Percentiles rank a stretch among this genome's conserved stretches.
phyloP scores from a whole-genome alignment of 1,140 invertebrate species.

The Drosophila asahinai region DNA sequence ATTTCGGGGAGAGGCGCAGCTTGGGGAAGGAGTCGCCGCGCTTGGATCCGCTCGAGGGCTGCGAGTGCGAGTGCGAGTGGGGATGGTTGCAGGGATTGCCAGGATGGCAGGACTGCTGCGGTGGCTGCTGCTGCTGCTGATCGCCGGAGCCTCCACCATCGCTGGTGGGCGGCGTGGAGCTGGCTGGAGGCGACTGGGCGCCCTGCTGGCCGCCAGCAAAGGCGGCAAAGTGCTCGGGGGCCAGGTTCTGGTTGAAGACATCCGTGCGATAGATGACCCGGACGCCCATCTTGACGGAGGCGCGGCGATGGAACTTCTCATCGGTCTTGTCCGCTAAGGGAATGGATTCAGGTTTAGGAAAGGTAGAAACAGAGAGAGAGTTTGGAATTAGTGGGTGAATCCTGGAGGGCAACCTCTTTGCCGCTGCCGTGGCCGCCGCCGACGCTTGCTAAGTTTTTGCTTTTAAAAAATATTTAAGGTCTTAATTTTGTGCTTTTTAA shows the following conservation, averaged over 20 bases:
- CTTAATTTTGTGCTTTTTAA: constrained; percentile 12
- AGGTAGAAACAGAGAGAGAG: background rate
- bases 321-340: constrained; percentile 78
- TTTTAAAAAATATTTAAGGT: constrained; percentile 26
- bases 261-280: constrained; percentile 83
- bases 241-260: constrained; percentile 61
- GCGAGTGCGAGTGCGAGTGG: constrained; percentile 12
- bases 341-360: background rate
- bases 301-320: constrained; percentile 81
- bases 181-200: constrained; percentile 63
- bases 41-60: constrained; percentile 36
- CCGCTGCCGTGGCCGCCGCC: constrained; percentile 56
- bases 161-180: constrained; percentile 52
- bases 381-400: background rate
- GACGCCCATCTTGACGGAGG: constrained; percentile 82
- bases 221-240: constrained; percentile 71
- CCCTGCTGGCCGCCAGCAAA: constrained; percentile 56
- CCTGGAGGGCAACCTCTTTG: background rate
- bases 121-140: background rate
- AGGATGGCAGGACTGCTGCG: constrained; percentile 4
- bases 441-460: constrained; percentile 34
- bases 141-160: background rate
- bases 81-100: constrained; percentile 6
- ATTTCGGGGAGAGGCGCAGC: constrained; percentile 76
- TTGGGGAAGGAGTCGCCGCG: constrained; percentile 81